Evolutionary conservation across 2,113 vertebrate genomes (phyloP), one percentile per base, ranked within the genome.

Genomic region (Malurus alboscapulatus): DNA sequence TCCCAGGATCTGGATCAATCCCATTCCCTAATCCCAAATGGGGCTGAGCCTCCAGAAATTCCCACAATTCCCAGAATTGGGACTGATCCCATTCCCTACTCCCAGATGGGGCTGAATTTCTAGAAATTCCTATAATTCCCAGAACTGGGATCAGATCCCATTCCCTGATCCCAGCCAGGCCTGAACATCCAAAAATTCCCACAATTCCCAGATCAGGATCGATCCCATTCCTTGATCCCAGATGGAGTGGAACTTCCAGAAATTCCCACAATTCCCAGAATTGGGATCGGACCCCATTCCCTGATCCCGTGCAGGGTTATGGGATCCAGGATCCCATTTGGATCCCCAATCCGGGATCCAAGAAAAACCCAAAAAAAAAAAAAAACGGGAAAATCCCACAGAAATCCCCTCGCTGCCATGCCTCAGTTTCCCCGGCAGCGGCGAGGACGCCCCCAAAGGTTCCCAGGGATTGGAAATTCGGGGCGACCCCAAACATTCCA

Each of bases 211-310:
- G 53, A 75, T 4, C 22, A 38, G 54, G 34, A 54, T 2, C 2
- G 11, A 24, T 18, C 54, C 61, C 19, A 14, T 5, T 57, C 40
- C 8, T 42, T 17, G 2, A 1, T 32, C 21, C 10, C n/a, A 21
- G 25, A 0, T 6, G 10, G 36, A 1, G 4, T 17, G 51, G 47
- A 42, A 1, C 8, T 45, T 45, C n/a, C 50, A 30, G n/a, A 4
- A 8, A 67, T 67, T 67, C n/a, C 61, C 53, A 17, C 7, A 80
- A 3, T 16, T 26, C 29, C 50, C 40, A 13, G 12, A 38, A 24
- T 1, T 15, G 8, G 38, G 48, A 66, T 66, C 12, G 0, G 0
- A 10, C 8, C 47, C 25, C 57, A 83, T 36, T 47, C 50, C 68
- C 50, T 17, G 4, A 3, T 65, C 59, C 42, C 59, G n/a, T 34